A percentile compares a stretch with the other conserved stretches of the same genome.
phyloP scores from a whole-genome alignment of 2,888 invertebrate species.

The Phasia obesa region DNA sequence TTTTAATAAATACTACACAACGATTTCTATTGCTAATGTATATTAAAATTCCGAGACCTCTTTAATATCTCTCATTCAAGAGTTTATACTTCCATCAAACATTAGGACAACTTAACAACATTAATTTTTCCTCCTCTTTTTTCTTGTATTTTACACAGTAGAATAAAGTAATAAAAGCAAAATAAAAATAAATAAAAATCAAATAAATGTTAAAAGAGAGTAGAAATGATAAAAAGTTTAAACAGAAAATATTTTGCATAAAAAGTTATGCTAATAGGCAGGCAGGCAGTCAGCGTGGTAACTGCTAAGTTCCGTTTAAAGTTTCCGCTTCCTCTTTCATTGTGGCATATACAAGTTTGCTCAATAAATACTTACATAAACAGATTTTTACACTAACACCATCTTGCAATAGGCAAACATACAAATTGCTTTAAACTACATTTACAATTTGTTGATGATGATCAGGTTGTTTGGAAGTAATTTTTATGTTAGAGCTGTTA shows the following conservation, averaged over 20 bases:
- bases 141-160: constrained; percentile 13
- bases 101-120: background rate
- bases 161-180: constrained; percentile 15
- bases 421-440: constrained; percentile 34
- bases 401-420: background rate
- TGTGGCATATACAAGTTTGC: constrained; percentile 48
- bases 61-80: constrained; percentile 1
- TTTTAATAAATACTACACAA: too few species aligned
- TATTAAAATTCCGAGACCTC: constrained; percentile 16
- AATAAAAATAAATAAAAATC: constrained; percentile 42
- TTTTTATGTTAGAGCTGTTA: constrained; percentile 4
- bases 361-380: constrained; percentile 42
- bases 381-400: constrained; percentile 4
- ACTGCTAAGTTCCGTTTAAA: constrained; percentile 67
- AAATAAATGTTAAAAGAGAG: constrained; percentile 12
- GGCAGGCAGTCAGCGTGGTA: constrained; percentile 58
- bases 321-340: constrained; percentile 67
- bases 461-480: constrained; percentile 13
- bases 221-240: constrained; percentile 19
- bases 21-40: too few species aligned
- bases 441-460: constrained; percentile 39
- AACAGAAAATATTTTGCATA: constrained; percentile 53
- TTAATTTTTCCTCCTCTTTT: background rate
- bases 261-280: constrained; percentile 71
- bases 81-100: background rate